Conservation (phyloP, 2,113 vertebrate genomes). For the Apodemus sylvaticus region DNA sequence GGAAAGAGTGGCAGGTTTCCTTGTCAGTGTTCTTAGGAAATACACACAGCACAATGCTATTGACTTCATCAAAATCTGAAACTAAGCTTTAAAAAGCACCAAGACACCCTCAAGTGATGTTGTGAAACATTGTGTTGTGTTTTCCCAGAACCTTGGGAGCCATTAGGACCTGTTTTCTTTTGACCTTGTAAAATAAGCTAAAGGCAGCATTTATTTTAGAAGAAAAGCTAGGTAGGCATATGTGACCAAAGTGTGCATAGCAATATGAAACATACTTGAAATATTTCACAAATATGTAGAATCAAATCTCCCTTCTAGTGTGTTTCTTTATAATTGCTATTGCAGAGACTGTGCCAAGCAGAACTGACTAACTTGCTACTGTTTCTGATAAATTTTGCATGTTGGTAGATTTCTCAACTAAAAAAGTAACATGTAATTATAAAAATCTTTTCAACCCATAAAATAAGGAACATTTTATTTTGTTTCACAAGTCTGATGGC, state of each 20-base stretch:
- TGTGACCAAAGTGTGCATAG: not conserved
- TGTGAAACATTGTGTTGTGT: constrained; percentile 20
- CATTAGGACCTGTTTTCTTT: constrained; percentile 30
- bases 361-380: not conserved
- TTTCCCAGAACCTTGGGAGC: constrained; percentile 23
- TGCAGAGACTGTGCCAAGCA: not conserved
- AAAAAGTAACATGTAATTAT: not conserved
- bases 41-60: not conserved
- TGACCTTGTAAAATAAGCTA: not conserved
- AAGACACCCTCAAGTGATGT: constrained; percentile 13
- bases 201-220: constrained; percentile 10
- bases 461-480: constrained; percentile 42
- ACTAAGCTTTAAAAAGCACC: constrained; percentile 65
- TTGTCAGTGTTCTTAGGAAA: constrained; percentile 54
- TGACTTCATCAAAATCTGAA: constrained; percentile 60
- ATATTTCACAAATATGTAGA: not conserved
- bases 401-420: constrained; percentile 9
- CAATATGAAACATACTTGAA: not conserved
- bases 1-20: constrained; percentile 15
- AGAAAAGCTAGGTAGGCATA: not conserved
- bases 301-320: not conserved
- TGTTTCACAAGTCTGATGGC: not conserved
- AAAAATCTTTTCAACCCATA: not conserved
- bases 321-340: not conserved
- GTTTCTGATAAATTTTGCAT: constrained; percentile 16